These are phyloP conservation scores for Astreopora myriophthalma DNA, from an alignment of 64 coral and sea anemone genomes.

Conservation along the genomic window DNA sequence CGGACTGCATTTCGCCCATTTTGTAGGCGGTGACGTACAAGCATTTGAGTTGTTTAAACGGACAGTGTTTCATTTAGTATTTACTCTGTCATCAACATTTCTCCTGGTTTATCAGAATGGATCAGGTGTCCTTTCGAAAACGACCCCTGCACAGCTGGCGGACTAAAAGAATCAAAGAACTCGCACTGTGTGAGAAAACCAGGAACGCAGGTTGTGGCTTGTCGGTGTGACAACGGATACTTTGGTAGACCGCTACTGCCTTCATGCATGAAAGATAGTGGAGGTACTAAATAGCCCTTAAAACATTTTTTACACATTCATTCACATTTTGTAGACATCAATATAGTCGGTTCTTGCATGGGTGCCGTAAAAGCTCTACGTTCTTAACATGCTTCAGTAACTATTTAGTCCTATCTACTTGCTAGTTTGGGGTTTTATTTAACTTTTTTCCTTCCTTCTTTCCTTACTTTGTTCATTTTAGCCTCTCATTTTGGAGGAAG, in stretches of 20 bases:
- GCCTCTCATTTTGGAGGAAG: no score
- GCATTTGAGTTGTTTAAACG: no score
- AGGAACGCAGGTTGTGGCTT: background rate
- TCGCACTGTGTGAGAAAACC: slow-evolving; percentile 6
- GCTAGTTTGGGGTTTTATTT: no score
- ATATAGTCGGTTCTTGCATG: background rate
- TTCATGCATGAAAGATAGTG: background rate
- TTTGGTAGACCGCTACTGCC: background rate
- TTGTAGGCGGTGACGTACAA: no score
- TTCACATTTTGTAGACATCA: background rate
- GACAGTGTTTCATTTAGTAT: no score
- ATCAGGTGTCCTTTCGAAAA: background rate
- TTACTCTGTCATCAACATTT: no score
- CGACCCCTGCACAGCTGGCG: background rate
- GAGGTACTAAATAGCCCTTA: background rate
- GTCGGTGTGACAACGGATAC: background rate
- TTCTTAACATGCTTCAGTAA: no score
- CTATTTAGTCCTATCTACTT: no score
- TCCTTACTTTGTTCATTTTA: no score
- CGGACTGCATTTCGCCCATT: no score
- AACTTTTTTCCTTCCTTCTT: no score
- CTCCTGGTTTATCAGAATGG: background rate
- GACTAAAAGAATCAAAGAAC: background rate
- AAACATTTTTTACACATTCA: background rate
- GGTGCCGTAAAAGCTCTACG: no score